Evolutionary conservation across 2,888 invertebrate genomes (phyloP), one percentile per base, ranked within the genome.

Genomic region (Agonopterix heracliana): DNA sequence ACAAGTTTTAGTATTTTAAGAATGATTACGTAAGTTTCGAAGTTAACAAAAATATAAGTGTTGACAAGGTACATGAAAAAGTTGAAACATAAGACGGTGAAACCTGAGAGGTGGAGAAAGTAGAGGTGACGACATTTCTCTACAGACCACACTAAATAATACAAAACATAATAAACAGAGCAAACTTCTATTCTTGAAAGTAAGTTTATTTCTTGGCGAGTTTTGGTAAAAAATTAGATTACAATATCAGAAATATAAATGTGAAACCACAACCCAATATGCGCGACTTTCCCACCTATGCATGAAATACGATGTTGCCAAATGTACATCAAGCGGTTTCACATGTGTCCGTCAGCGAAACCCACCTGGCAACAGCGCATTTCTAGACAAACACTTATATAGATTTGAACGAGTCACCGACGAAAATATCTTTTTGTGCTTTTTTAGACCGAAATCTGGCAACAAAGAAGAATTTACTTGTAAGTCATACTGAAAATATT

Each of bases 11-110:
- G 63, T 66, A 67, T 74, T 71, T 64, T 57, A 67, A 69, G 57
- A 65, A 60, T 58, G 71, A 71, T 84, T 84, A 74, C 73, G 74
- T 70, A 87, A 85, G 65, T 68, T 72, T 64, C 57, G 64, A 57
- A 64, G 78, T 76, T 77, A 77, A 80, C 78, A 78, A 76, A 80
- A 74, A 73, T 75, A 70, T 70, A 72, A 63, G 59, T 59, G 62
- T 59, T 59, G 61, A 62, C 63, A 61, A 59, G 61, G 50, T 61
- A 69, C 66, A 71, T 73, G 72, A 78, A 78, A 74, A 71, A 71
- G 68, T 74, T 71, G 66, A 73, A 72, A 74, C 63, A 64, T 66
- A 66, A 71, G 64, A 65, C 60, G 59, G 60, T 59, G 71, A 67
- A 68, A 73, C 60, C 61, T 53, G 66, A 73, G 68, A 65, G 59